Conservation (phyloP, 2,113 vertebrate species). For the Triplophysa dalaica region DNA sequence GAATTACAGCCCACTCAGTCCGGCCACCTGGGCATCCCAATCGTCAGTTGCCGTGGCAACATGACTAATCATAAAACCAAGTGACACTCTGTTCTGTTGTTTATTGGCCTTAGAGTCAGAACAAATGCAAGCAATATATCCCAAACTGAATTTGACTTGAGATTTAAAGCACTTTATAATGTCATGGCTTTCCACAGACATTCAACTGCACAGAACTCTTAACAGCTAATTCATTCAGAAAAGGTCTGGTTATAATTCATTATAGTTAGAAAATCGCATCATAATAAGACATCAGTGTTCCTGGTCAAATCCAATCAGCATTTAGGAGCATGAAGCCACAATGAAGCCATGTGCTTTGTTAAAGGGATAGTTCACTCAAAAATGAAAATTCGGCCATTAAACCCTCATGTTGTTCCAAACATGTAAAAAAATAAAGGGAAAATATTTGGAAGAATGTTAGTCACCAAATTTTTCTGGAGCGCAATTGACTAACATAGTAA, state of each 20-base stretch:
- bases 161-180: not conserved
- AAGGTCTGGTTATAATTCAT: not conserved
- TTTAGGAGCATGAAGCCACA: too few species aligned
- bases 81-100: conserved; percentile 24
- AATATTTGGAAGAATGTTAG: too few species aligned
- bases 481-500: too few species aligned
- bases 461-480: too few species aligned
- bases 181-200: not conserved
- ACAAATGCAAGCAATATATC: conserved; percentile 13
- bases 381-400: too few species aligned
- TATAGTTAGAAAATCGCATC: not conserved
- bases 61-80: conserved; percentile 21
- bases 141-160: not conserved
- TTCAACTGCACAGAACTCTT: not conserved
- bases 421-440: too few species aligned
- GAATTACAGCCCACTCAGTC: conserved; percentile 34
- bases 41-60: conserved; percentile 34
- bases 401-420: too few species aligned
- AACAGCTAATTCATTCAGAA: not conserved
- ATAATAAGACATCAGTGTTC: not conserved
- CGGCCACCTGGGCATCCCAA: conserved; percentile 32
- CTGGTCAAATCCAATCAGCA: too few species aligned
- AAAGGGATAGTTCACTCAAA: too few species aligned
- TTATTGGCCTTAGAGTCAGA: conserved; percentile 13
- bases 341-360: not conserved